Evolutionary conservation across 2,888 invertebrate species (phyloP), one percentile per base, ranked within the genome.

Genomic region (Lepidonotus clava): DNA sequence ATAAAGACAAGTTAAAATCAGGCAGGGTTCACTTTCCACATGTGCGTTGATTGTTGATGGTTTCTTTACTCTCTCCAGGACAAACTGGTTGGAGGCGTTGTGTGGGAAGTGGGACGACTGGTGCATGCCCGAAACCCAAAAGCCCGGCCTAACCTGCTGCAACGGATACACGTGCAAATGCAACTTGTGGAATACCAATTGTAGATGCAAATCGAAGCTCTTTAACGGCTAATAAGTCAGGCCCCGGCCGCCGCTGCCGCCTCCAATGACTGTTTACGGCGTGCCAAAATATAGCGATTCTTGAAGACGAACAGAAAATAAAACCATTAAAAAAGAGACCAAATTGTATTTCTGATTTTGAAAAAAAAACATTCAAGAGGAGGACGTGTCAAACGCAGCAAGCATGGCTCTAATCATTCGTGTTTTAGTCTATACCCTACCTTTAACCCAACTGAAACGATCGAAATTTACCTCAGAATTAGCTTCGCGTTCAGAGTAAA

Each of bases 131-230:
- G 83, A 80, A 34, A 66, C 84, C 32, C 28, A 32, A 18, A 88
- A 87, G n/a, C 86, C 86, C 6, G 89, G 88, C n/a, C 88, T 89
- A 28, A 86, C 86, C 53, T 90, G 90, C 83, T 90, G 90, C 77
- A 80, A 86, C 32, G 85, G 83, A 0, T 87, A 88, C 67, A 88
- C 88, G 38, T 90, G 90, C 87, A 90, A 89, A 85, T 90, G 90
- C 53, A 88, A 87, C 61, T 76, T 90, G 40, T 90, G 90, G 90
- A 88, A 89, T 56, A 87, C 88, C n/a, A 90, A 90, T 86, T 90
- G 90, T 86, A 80, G 89, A 76, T 90, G 90, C 86, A 87, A 86
- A 67, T 83, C 87, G 21, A 84, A 87, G 38, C 84, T 90, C 66
- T 90, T 90, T 80, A 86, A 66, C n/a, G 87, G 89, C 66, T 53